phyloP scores from a whole-genome alignment of 1,140 invertebrate species.

The Drosophila ironensis region DNA sequence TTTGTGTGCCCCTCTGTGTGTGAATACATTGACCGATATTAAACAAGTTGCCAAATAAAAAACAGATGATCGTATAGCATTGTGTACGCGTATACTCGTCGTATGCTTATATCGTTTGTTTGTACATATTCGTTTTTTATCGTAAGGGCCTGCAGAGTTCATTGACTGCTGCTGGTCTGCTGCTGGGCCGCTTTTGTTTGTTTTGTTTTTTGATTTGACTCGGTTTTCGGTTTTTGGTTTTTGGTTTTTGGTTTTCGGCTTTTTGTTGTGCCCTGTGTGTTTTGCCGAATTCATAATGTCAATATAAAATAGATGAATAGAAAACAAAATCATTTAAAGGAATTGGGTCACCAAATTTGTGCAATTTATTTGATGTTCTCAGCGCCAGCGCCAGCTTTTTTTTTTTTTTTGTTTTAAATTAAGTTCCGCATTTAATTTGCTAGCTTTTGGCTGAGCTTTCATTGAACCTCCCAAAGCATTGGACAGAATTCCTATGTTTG shows the following conservation, averaged over 20 bases:
- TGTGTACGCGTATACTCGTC: neutral
- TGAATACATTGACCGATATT: constrained; percentile 81
- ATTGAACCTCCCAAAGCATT: constrained; percentile 51
- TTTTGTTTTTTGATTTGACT: constrained; percentile 7
- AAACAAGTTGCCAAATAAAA: constrained; percentile 69
- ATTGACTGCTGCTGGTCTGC: too few relatives aligned
- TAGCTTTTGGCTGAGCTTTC: constrained; percentile 33
- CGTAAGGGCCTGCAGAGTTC: constrained; percentile 65
- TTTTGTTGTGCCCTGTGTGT: neutral
- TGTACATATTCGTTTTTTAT: neutral
- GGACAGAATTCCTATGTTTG: constrained; percentile 31
- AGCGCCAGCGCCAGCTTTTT: too few relatives aligned
- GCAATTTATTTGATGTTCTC: constrained; percentile 78
- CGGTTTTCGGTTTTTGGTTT: neutral
- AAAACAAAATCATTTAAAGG: constrained; percentile 54
- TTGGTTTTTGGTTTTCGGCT: neutral
- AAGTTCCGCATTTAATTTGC: constrained; percentile 6
- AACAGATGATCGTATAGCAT: constrained; percentile 34
- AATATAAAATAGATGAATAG: constrained; percentile 57
- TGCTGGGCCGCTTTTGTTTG: constrained; percentile 43
- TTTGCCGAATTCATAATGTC: constrained; percentile 38
- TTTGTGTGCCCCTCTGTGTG: constrained; percentile 35
- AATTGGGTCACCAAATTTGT: constrained; percentile 71
- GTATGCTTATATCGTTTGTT: constrained; percentile 2
- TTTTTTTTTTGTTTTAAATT: constrained; percentile 28